Base-by-base conservation (phyloP, 1,140 invertebrate species). In the Sycophila sp. region DNA sequence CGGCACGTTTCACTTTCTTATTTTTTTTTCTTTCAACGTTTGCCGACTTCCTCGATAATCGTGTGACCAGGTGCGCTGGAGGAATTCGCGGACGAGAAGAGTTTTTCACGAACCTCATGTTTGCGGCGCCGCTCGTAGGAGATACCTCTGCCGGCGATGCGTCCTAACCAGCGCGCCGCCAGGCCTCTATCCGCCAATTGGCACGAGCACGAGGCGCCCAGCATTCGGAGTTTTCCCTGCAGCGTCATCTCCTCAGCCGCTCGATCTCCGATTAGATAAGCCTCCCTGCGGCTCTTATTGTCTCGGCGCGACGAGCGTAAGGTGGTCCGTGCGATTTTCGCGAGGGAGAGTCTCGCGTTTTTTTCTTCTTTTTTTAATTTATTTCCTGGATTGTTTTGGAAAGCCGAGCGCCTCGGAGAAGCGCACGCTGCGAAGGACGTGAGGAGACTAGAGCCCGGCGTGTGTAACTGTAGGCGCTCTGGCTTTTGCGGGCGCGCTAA, bases 61-160 rank as follows among this genome's bases (percentile, higher is more conserved):
- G n/a, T n/a, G n/a, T n/a, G n/a, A n/a, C n/a, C n/a, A n/a, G n/a
- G n/a, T n/a, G n/a, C n/a, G n/a, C n/a, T n/a, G n/a, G n/a, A n/a
- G n/a, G n/a, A n/a, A n/a, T n/a, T n/a, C n/a, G n/a, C n/a, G n/a
- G n/a, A n/a, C n/a, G n/a, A n/a, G n/a, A n/a, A n/a, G n/a, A n/a
- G n/a, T n/a, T n/a, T n/a, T n/a, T n/a, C n/a, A 69, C 67, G 22
- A 34, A 85, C 83, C 83, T 82, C 83, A 84, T 84, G 73, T 84
- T 70, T 72, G 81, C 75, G 65, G 81, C 11, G 51, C 60, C 71
- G 47, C 75, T 80, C 2, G 72, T 71, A n/a, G 10, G 83, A 81
- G 42, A 85, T 83, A 77, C 81, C 80, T 45, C 75, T 65, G 34
- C 74, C 66, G 66, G 70, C 56, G 69, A 76, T 75, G 62, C 74